A percentile compares a stretch with the other conserved stretches of the same genome.
These are phyloP conservation scores for Megaceryle maxima DNA, from an alignment of 2,113 vertebrate species.

Conservation along the genomic window DNA sequence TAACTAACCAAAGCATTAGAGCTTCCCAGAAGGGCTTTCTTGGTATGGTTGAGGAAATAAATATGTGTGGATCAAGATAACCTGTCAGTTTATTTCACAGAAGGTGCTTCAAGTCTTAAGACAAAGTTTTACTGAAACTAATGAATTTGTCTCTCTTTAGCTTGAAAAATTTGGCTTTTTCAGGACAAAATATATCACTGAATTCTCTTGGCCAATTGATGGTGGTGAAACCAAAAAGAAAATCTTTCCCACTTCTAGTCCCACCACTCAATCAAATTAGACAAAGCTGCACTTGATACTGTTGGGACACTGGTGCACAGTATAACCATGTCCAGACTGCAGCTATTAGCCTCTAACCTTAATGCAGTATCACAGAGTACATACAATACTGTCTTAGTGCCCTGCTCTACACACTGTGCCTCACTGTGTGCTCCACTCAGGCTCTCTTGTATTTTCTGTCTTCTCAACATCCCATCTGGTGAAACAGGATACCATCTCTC, in stretches of 20 bases:
- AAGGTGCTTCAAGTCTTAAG: neutral
- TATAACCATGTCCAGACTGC: neutral
- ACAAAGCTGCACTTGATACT: neutral
- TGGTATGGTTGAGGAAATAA: neutral
- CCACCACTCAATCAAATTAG: neutral
- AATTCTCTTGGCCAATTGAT: neutral
- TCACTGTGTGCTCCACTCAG: neutral
- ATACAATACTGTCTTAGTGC: neutral
- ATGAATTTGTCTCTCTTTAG: neutral
- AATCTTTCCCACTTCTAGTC: neutral
- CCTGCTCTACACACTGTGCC: neutral
- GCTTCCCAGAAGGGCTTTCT: neutral
- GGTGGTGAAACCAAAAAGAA: neutral
- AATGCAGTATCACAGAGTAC: neutral
- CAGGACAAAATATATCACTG: neutral
- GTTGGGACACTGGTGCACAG: neutral
- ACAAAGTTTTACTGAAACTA: neutral
- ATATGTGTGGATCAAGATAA: neutral
- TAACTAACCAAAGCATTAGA: neutral
- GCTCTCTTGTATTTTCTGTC: neutral
- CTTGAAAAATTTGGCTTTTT: neutral
- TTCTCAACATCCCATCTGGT: neutral
- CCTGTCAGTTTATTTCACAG: neutral
- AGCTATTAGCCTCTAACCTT: neutral
- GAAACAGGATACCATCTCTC: neutral